Evolutionary conservation across 2,888 invertebrate genomes (phyloP).

Genomic region (Liposcelis brunnea): DNA sequence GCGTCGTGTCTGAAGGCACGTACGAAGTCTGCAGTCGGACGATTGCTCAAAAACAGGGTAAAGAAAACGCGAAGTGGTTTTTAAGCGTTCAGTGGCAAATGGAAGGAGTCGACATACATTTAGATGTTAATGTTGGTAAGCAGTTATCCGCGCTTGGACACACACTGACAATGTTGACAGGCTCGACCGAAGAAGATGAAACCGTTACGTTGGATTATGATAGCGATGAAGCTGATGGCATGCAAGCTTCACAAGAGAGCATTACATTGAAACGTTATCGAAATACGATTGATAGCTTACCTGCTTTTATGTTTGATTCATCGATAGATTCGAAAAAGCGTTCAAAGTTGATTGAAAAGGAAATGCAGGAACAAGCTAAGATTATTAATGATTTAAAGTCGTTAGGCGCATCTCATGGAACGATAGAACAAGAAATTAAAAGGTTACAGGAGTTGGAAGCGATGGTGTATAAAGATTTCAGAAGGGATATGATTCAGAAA

Average conservation of each 20-base stretch:
- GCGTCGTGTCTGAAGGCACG: slow-evolving; percentile 97
- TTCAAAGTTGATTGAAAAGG: slow-evolving; percentile 85
- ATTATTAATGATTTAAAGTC: slow-evolving; percentile 82
- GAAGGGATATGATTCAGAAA: slow-evolving; percentile 86
- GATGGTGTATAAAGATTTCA: slow-evolving; percentile 83
- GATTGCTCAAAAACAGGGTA: slow-evolving; percentile 64
- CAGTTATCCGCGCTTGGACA: slow-evolving; percentile 86
- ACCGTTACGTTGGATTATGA: slow-evolving; percentile 50
- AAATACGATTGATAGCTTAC: slow-evolving; percentile 56
- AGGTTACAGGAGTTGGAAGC: slow-evolving; percentile 85
- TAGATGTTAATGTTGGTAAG: slow-evolving; percentile 92
- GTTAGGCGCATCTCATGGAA: slow-evolving; percentile 72
- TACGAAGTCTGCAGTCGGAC: slow-evolving; percentile 94
- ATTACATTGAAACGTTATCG: slow-evolving; percentile 42
- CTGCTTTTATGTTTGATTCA: slow-evolving; percentile 68
- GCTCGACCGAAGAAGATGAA: slow-evolving; percentile 67
- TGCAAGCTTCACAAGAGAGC: slow-evolving; percentile 36
- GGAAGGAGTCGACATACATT: slow-evolving; percentile 95
- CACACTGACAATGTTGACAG: slow-evolving; percentile 88
- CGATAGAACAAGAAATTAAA: slow-evolving; percentile 83
- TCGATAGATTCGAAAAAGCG: slow-evolving; percentile 63
- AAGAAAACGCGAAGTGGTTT: slow-evolving; percentile 92
- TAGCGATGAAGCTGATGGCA: slow-evolving; percentile 54
- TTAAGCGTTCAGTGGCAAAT: slow-evolving; percentile 97
- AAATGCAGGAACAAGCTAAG: slow-evolving; percentile 95